Conservation (phyloP, 2,888 invertebrate species). For the Listrodromus nycthemerus region DNA sequence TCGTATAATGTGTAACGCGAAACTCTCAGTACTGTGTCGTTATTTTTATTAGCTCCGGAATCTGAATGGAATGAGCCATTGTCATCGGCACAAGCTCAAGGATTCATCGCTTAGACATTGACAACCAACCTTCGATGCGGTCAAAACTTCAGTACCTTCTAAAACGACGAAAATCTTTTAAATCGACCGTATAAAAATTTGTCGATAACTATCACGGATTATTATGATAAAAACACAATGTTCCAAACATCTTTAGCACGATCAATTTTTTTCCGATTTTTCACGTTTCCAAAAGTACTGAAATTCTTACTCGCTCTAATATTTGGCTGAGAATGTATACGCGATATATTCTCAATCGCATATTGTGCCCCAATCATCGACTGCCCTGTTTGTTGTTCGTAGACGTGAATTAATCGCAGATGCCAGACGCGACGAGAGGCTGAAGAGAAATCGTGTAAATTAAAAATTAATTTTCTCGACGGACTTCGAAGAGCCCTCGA, state of each 20-base stretch:
- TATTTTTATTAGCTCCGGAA: slow-evolving; percentile 47
- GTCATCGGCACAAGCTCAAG: not conserved
- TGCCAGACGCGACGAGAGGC: not conserved
- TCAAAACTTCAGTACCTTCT: not conserved
- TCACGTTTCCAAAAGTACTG: not conserved
- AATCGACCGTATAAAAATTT: not conserved
- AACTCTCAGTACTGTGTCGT: slow-evolving; percentile 50
- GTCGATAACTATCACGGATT: not conserved
- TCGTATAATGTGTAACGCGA: slow-evolving; percentile 19
- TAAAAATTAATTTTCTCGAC: slow-evolving; percentile 22
- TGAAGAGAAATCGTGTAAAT: not conserved
- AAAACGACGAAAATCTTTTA: not conserved
- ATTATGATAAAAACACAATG: not conserved
- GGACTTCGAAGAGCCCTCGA: slow-evolving; percentile 11
- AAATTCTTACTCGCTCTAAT: not conserved
- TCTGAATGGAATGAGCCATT: not conserved
- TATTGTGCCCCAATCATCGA: slow-evolving; percentile 6
- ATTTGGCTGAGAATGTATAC: not conserved
- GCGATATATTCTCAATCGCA: not conserved
- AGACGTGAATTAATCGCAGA: not conserved
- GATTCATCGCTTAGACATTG: not conserved
- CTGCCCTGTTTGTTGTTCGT: not conserved
- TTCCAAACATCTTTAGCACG: not conserved
- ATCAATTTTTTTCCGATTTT: not conserved
- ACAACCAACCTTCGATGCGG: not conserved